Percentiles rank a stretch among this genome's conserved stretches.
phyloP scores from a whole-genome alignment of 1,140 invertebrate genomes.

The Hesperophylax magnus region DNA sequence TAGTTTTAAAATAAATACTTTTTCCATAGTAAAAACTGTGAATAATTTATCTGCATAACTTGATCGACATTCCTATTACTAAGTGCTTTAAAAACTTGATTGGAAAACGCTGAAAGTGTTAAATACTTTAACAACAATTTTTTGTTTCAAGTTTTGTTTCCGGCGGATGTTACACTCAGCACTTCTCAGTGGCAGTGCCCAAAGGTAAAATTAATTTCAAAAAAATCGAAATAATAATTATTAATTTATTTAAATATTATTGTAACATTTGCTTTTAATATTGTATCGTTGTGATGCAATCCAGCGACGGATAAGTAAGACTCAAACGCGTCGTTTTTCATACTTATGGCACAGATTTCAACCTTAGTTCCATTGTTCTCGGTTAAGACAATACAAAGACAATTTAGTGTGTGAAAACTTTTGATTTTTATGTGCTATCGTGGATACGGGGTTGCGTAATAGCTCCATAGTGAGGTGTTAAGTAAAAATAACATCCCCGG shows the following conservation, averaged over 20 bases:
- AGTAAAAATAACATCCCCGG: slow-evolving; percentile 8
- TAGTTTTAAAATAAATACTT: too few relatives aligned
- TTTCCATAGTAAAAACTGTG: too few relatives aligned
- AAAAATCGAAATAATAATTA: neutral
- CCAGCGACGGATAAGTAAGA: neutral
- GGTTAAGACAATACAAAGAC: slow-evolving; percentile 46
- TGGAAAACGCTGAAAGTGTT: neutral
- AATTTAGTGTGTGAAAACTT: slow-evolving; percentile 55
- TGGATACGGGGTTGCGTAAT: neutral
- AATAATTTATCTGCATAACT: too few relatives aligned
- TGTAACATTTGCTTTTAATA: neutral
- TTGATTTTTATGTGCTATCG: slow-evolving; percentile 49
- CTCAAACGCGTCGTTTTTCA: slow-evolving; percentile 42
- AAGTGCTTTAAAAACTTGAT: too few relatives aligned
- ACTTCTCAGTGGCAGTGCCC: neutral
- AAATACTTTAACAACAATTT: neutral
- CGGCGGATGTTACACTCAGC: slow-evolving; percentile 39
- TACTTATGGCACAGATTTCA: slow-evolving; percentile 53
- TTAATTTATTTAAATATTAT: neutral
- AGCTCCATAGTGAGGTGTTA: neutral
- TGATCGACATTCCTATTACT: too few relatives aligned
- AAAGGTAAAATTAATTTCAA: neutral
- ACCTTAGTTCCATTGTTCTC: slow-evolving; percentile 45
- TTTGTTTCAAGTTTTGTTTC: slow-evolving; percentile 41
- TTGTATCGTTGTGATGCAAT: slow-evolving; percentile 12